Conservation (phyloP, 2,888 invertebrate species). For the Harpalus rufipes region DNA sequence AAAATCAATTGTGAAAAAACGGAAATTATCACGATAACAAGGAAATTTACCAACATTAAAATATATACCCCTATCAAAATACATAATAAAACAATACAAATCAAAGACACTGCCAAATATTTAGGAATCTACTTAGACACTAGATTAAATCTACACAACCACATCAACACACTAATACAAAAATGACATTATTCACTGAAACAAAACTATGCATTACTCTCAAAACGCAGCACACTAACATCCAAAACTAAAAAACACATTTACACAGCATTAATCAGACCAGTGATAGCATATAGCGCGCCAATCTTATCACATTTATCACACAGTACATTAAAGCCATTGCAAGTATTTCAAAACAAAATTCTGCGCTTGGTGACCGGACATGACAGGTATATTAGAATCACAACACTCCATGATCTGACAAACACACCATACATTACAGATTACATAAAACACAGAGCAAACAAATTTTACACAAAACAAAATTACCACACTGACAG, state of each 20-base stretch:
- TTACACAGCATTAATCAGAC: background rate
- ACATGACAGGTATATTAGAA: no score
- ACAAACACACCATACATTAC: no score
- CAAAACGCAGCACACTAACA: background rate
- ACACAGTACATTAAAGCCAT: no score
- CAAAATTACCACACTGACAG: no score
- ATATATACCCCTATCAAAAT: slow-evolving; percentile 4
- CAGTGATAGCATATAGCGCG: background rate
- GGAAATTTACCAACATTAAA: background rate
- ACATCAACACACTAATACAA: slow-evolving; percentile 5
- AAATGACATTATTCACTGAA: background rate
- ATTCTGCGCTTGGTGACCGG: no score
- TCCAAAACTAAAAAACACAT: background rate
- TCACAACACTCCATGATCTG: no score
- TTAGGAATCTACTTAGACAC: background rate
- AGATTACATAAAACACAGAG: no score
- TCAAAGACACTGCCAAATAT: background rate
- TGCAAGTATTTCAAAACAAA: no score
- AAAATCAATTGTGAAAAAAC: background rate
- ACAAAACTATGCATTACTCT: background rate
- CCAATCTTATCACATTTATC: no score
- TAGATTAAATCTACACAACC: background rate
- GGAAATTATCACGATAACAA: background rate
- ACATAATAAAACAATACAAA: background rate
- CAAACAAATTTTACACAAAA: no score